Conservation (phyloP, 2,888 invertebrate species). For the Pristionchus fissidentatus region DNA sequence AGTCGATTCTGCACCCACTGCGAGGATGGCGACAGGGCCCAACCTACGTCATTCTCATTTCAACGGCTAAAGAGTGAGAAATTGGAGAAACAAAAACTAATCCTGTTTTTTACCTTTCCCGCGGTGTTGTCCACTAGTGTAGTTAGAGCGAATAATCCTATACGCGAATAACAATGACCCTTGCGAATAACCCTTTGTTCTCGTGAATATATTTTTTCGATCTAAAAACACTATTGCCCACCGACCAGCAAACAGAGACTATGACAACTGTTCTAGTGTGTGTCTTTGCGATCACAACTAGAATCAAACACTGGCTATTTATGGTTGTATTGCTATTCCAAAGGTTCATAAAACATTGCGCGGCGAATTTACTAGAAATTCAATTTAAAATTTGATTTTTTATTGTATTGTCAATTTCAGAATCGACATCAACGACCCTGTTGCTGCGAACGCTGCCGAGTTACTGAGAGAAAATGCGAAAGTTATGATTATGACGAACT, state of each 20-base stretch:
- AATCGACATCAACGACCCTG: conserved; percentile 21
- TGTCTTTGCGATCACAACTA: neutral
- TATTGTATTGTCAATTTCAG: neutral
- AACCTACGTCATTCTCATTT: conserved; percentile 33
- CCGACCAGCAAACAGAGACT: too few species aligned
- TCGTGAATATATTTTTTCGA: too few species aligned
- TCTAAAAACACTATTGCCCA: too few species aligned
- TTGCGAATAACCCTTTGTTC: too few species aligned
- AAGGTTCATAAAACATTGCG: neutral
- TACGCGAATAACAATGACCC: too few species aligned
- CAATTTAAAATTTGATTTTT: too few species aligned
- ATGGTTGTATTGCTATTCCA: neutral
- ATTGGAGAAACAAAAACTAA: too few species aligned
- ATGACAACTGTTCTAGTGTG: too few species aligned
- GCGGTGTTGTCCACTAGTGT: too few species aligned
- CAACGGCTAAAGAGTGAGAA: conserved; percentile 29
- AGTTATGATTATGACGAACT: conserved; percentile 3
- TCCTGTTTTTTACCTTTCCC: too few species aligned
- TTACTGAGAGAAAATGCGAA: conserved; percentile 20
- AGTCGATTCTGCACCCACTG: conserved; percentile 10
- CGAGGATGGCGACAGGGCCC: conserved; percentile 35
- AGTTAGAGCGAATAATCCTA: too few species aligned
- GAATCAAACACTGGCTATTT: too few species aligned
- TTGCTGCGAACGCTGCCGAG: conserved; percentile 12
- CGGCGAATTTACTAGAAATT: neutral